Conservation (phyloP, 1,140 invertebrate species). For the Drosophila seguyi region DNA sequence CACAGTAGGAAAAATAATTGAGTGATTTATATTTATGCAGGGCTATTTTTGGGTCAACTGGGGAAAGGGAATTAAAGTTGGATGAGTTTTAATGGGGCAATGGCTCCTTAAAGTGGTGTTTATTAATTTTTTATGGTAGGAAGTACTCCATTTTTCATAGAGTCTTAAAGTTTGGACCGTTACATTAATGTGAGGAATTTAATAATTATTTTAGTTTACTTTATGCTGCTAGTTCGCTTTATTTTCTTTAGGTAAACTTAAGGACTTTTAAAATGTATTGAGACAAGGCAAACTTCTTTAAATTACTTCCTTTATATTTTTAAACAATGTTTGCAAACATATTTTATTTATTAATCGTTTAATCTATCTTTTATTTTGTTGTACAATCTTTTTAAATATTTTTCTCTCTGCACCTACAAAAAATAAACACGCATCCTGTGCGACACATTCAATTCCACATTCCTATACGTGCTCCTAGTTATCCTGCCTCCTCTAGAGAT, state of each 20-base stretch:
- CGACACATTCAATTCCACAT: conserved; percentile 75
- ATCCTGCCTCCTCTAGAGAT: conserved; percentile 2
- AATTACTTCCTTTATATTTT: too few species aligned
- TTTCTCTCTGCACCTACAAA: conserved; percentile 8
- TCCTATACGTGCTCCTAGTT: conserved; percentile 39
- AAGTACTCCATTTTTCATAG: too few species aligned
- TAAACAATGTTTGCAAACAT: background rate
- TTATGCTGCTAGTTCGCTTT: too few species aligned
- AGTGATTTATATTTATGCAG: conserved; percentile 14
- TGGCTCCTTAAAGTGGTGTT: background rate
- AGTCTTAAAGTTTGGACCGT: background rate
- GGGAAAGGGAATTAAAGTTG: background rate
- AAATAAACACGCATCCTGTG: conserved; percentile 71
- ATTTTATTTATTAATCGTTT: background rate
- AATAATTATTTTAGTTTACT: too few species aligned
- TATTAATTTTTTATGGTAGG: background rate
- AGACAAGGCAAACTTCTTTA: too few species aligned
- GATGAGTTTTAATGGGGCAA: background rate
- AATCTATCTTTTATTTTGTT: background rate
- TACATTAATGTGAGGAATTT: background rate
- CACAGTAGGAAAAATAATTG: conserved; percentile 10
- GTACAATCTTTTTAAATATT: background rate
- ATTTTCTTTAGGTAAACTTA: too few species aligned
- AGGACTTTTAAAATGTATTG: too few species aligned
- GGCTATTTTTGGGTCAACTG: conserved; percentile 7